phyloP scores from a whole-genome alignment of 2,888 invertebrate species.

The Hoplodrina ambigua region DNA sequence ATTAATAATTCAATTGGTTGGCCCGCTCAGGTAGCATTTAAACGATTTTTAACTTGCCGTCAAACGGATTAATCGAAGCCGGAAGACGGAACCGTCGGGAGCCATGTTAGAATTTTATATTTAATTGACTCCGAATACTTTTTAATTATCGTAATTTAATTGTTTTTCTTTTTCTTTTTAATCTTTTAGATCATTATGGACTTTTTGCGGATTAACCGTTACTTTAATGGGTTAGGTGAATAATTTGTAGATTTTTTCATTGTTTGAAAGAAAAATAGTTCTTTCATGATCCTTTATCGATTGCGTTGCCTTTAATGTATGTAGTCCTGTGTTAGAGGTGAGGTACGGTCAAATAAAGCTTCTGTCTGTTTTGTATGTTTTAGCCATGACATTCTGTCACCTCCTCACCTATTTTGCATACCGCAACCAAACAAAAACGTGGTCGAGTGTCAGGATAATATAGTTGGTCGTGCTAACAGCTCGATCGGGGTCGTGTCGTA shows the following conservation, averaged over 20 bases:
- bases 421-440: slow-evolving; percentile 52
- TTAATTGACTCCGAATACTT: slow-evolving; percentile 66
- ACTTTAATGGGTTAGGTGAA: slow-evolving; percentile 40
- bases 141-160: slow-evolving; percentile 66
- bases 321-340: background rate
- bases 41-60: slow-evolving; percentile 89
- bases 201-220: slow-evolving; percentile 52
- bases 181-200: slow-evolving; percentile 60
- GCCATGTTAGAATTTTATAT: slow-evolving; percentile 66
- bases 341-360: background rate
- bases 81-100: slow-evolving; percentile 52
- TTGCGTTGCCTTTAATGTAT: background rate
- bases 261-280: background rate
- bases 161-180: slow-evolving; percentile 59
- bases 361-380: slow-evolving; percentile 9
- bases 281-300: background rate
- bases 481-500: slow-evolving; percentile 73
- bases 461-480: slow-evolving; percentile 62
- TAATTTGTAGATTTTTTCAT: slow-evolving; percentile 26
- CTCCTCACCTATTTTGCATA: slow-evolving; percentile 45
- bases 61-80: slow-evolving; percentile 87
- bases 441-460: slow-evolving; percentile 54
- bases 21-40: slow-evolving; percentile 87
- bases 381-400: slow-evolving; percentile 12
- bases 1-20: slow-evolving; percentile 90